Percentiles rank a stretch among this genome's conserved stretches.
Evolutionary conservation across 1,140 invertebrate species (phyloP).

Genomic region (Cepaea nemoralis): DNA sequence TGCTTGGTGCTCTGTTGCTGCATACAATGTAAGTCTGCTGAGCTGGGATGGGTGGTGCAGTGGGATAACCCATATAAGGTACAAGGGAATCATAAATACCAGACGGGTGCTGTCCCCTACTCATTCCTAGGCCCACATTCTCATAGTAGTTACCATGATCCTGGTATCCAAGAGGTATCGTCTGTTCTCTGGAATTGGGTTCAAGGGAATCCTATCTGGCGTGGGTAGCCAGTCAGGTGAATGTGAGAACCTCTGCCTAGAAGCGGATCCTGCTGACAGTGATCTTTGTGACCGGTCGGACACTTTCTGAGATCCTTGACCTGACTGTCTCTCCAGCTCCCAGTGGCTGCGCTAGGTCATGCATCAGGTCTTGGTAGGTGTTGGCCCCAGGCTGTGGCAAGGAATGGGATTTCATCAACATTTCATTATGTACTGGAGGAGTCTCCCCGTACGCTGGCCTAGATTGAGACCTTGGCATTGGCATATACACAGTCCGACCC

Average conservation of each 20-base stretch:
- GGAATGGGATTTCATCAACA: constrained; percentile 54
- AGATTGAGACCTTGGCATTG: constrained; percentile 3
- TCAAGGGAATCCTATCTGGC: constrained; percentile 46
- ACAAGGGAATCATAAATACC: constrained; percentile 30
- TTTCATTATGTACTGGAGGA: constrained; percentile 13
- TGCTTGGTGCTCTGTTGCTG: constrained; percentile 52
- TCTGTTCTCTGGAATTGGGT: constrained; percentile 65
- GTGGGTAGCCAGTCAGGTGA: constrained; percentile 57
- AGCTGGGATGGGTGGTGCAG: constrained; percentile 47
- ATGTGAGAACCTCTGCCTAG: constrained; percentile 40
- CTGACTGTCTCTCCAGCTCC: constrained; percentile 53
- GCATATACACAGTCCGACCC: constrained; percentile 56
- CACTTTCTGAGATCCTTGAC: constrained; percentile 57
- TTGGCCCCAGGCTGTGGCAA: constrained; percentile 52
- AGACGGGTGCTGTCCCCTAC: constrained; percentile 37
- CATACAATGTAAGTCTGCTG: constrained; percentile 57
- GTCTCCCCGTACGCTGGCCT: not conserved
- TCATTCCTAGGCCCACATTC: constrained; percentile 32
- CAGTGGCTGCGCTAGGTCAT: constrained; percentile 50
- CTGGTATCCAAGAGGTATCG: constrained; percentile 56
- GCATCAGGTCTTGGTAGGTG: constrained; percentile 45
- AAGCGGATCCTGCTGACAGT: constrained; percentile 40
- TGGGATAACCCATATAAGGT: constrained; percentile 34
- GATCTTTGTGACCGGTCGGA: constrained; percentile 46
- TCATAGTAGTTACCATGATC: constrained; percentile 47